phyloP scores from a whole-genome alignment of 2,113 vertebrate genomes.

The Dendropsophus ebraccatus region DNA sequence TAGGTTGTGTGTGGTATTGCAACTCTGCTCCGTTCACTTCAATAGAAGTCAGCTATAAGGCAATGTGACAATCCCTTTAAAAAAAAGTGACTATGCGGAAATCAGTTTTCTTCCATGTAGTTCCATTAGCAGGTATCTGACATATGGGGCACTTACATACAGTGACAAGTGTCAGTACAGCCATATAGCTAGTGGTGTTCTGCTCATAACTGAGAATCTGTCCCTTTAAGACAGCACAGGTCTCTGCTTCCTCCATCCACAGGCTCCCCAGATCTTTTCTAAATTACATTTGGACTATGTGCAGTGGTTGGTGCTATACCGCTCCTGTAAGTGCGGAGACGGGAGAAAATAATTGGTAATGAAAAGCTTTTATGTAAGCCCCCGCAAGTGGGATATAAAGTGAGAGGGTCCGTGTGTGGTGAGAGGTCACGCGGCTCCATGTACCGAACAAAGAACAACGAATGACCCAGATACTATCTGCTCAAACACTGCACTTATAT shows the following conservation, averaged over 20 bases:
- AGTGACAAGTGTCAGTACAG: not conserved
- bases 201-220: not conserved
- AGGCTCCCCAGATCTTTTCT: constrained; percentile 23
- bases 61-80: too few species aligned
- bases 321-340: constrained; percentile 2
- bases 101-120: too few species aligned
- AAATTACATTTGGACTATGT: constrained; percentile 8
- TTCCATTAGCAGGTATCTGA: too few species aligned
- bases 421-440: not conserved
- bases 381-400: not conserved
- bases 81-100: too few species aligned
- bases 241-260: not conserved
- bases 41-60: too few species aligned
- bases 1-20: too few species aligned
- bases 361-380: not conserved
- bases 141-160: not conserved
- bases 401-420: not conserved
- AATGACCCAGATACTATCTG: not conserved
- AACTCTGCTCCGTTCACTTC: too few species aligned
- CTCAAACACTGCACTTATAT: not conserved
- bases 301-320: not conserved
- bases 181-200: not conserved
- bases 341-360: not conserved
- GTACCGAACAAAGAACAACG: not conserved
- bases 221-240: not conserved